A percentile compares a stretch with the other conserved stretches of the same genome.
Evolutionary conservation across 2,888 invertebrate species (phyloP).

Genomic region (Liopterus haemorrhoidalis): DNA sequence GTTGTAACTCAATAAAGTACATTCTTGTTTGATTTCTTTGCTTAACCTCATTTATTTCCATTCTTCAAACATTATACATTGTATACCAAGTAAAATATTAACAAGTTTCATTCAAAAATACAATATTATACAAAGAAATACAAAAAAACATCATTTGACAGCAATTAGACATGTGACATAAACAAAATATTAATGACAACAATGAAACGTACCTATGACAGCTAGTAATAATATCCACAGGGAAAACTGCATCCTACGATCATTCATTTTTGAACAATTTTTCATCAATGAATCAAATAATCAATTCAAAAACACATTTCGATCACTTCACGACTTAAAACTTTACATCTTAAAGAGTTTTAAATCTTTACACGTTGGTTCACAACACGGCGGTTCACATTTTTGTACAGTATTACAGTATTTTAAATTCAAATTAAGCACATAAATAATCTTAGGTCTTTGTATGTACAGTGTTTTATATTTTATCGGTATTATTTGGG

Average conservation of each 20-base stretch:
- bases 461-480: slow-evolving; percentile 9
- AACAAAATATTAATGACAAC: not conserved
- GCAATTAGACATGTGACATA: too few relatives aligned
- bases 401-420: slow-evolving; percentile 3
- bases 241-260: slow-evolving; percentile 15
- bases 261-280: slow-evolving; percentile 14
- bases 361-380: slow-evolving; percentile 20
- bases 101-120: too few relatives aligned
- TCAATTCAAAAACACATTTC: slow-evolving; percentile 21
- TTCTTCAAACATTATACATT: too few relatives aligned
- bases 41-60: too few relatives aligned
- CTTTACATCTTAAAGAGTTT: slow-evolving; percentile 21
- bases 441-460: not conserved
- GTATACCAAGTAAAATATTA: too few relatives aligned
- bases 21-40: too few relatives aligned
- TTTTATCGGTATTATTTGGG: slow-evolving; percentile 16
- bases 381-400: slow-evolving; percentile 17
- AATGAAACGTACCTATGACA: slow-evolving; percentile 19
- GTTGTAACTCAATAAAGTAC: too few relatives aligned
- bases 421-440: not conserved
- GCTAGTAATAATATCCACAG: slow-evolving; percentile 20
- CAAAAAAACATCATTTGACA: too few relatives aligned
- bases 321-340: slow-evolving; percentile 18
- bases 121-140: too few relatives aligned
- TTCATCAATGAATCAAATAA: too few relatives aligned